A percentile compares a stretch with the other conserved stretches of the same genome.
These are phyloP conservation scores for Euwallacea fornicatus DNA, from an alignment of 1,140 invertebrate species.

Conservation along the genomic window DNA sequence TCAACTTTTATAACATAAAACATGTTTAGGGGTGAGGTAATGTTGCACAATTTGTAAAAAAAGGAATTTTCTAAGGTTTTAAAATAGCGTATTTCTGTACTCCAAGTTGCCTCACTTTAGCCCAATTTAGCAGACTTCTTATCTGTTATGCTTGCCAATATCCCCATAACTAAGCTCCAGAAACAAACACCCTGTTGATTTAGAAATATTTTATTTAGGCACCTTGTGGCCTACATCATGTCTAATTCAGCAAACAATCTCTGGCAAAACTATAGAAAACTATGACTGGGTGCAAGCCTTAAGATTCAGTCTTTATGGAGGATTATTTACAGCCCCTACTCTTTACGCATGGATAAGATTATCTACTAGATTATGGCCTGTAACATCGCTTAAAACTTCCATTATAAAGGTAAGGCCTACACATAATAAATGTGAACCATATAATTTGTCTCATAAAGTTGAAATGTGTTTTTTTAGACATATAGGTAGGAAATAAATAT, in stretches of 20 bases:
- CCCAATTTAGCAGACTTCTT: too few relatives aligned
- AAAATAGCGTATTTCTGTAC: too few relatives aligned
- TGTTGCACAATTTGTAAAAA: neutral
- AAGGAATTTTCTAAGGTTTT: neutral
- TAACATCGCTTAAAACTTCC: conserved; percentile 63
- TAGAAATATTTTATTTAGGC: conserved; percentile 11
- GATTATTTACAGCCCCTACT: conserved; percentile 70
- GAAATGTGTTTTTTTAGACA: too few relatives aligned
- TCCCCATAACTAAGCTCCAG: too few relatives aligned
- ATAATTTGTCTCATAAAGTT: too few relatives aligned
- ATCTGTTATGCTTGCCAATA: too few relatives aligned
- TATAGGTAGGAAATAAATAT: too few relatives aligned
- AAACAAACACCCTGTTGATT: too few relatives aligned
- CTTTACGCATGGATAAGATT: conserved; percentile 70
- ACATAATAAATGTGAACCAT: neutral
- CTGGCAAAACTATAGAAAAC: conserved; percentile 59
- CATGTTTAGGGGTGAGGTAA: too few relatives aligned
- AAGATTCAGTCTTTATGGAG: conserved; percentile 70
- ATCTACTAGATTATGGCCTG: conserved; percentile 65
- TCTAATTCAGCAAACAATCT: conserved; percentile 56
- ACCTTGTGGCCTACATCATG: conserved; percentile 53
- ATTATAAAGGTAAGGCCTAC: conserved; percentile 66
- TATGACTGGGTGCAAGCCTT: conserved; percentile 62
- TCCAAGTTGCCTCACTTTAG: neutral
- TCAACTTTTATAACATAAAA: too few relatives aligned